Conservation (phyloP, 2,113 vertebrate genomes). For the Mungos mungo region DNA sequence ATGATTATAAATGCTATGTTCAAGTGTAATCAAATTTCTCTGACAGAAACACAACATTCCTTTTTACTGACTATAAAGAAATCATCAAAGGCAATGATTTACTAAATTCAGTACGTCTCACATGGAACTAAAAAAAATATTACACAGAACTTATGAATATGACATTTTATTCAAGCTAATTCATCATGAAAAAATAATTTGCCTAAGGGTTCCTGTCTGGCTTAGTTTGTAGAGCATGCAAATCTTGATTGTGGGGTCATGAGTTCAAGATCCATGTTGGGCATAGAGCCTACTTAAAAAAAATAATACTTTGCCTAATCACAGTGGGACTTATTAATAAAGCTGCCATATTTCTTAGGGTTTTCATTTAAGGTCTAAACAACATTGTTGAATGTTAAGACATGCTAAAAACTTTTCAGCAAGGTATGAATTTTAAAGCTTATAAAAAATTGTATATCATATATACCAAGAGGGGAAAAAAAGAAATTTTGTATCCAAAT, state of each 20-base stretch:
- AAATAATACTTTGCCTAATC: conserved; percentile 18
- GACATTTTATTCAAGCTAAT: background rate
- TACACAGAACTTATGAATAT: conserved; percentile 4
- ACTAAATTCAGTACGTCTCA: conserved; percentile 24
- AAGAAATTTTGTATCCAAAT: conserved; percentile 16
- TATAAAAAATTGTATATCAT: background rate
- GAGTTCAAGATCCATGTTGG: background rate
- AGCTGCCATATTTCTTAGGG: background rate
- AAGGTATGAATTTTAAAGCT: background rate
- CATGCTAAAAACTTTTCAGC: conserved; percentile 8
- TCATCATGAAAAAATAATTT: conserved; percentile 35
- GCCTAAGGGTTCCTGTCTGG: background rate
- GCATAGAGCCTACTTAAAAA: background rate
- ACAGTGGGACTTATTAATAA: conserved; percentile 24
- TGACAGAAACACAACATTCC: conserved; percentile 26
- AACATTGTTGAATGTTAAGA: conserved; percentile 26
- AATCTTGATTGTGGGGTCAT: background rate
- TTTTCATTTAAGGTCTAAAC: conserved; percentile 24
- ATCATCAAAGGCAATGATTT: conserved; percentile 27
- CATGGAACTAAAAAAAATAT: background rate
- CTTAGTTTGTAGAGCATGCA: background rate
- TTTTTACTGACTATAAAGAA: conserved; percentile 40
- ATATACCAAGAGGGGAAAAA: background rate
- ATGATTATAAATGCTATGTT: background rate
- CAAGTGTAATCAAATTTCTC: conserved; percentile 16